A percentile compares a stretch with the other conserved stretches of the same genome.
Conservation (phyloP, 2,888 invertebrate species). For the Opisthograptis luteolata region DNA sequence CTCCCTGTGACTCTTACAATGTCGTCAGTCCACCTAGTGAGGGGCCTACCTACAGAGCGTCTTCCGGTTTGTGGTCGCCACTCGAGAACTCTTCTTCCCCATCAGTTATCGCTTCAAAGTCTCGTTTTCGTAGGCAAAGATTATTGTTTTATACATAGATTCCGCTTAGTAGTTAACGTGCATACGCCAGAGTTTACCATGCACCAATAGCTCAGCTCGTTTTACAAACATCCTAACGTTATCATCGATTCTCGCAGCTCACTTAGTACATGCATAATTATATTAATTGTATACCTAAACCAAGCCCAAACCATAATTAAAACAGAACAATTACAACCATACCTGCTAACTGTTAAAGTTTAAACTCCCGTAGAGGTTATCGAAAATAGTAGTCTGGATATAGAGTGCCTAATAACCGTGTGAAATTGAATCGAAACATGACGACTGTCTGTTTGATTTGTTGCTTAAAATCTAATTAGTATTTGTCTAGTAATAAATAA, state of each 20-base stretch:
- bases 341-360: neutral
- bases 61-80: no score
- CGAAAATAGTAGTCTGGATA: conserved; percentile 1
- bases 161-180: no score
- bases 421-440: conserved; percentile 19
- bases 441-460: conserved; percentile 22
- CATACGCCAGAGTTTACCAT: no score
- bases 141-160: no score
- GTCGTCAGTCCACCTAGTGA: no score
- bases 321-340: neutral
- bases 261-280: conserved; percentile 16
- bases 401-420: conserved; percentile 18
- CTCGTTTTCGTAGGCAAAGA: no score
- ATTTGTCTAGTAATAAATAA: conserved; percentile 20
- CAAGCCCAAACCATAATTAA: neutral
- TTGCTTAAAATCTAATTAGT: conserved; percentile 26
- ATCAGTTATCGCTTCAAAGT: no score
- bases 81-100: no score
- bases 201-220: no score
- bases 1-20: no score
- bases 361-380: neutral
- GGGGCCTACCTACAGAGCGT: no score
- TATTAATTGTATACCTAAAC: conserved; percentile 18
- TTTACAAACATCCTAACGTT: no score
- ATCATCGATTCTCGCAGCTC: conserved; percentile 10